Percentiles rank a stretch among this genome's conserved stretches.
Evolutionary conservation across 2,888 invertebrate genomes (phyloP).

Genomic region (Drosophila ezoana): DNA sequence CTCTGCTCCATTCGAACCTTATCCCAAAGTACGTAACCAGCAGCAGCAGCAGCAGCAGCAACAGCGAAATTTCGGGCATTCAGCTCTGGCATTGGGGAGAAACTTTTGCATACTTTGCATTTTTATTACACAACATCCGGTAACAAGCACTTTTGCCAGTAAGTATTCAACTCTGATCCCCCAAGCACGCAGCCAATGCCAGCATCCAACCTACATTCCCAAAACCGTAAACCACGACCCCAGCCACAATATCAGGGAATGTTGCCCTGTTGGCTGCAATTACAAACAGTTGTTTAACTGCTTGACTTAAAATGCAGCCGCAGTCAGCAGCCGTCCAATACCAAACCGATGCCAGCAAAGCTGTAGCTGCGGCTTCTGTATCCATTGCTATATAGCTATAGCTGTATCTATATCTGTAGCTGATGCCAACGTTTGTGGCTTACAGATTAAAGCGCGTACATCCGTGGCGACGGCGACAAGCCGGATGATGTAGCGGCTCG

Average conservation of each 20-base stretch:
- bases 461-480: slow-evolving; percentile 64
- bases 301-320: slow-evolving; percentile 72
- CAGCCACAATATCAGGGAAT: slow-evolving; percentile 51
- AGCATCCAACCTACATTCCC: slow-evolving; percentile 28
- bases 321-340: slow-evolving; percentile 26
- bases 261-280: slow-evolving; percentile 56
- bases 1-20: neutral
- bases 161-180: slow-evolving; percentile 65
- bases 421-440: slow-evolving; percentile 71
- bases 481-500: slow-evolving; percentile 60
- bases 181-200: slow-evolving; percentile 9
- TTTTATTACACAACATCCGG: slow-evolving; percentile 80
- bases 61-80: slow-evolving; percentile 15
- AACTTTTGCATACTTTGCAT: slow-evolving; percentile 75
- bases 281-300: slow-evolving; percentile 78
- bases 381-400: slow-evolving; percentile 18
- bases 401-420: slow-evolving; percentile 27
- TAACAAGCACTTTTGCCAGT: slow-evolving; percentile 66
- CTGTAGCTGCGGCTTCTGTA: slow-evolving; percentile 19
- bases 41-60: slow-evolving; percentile 1
- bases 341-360: slow-evolving; percentile 27
- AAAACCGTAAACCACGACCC: slow-evolving; percentile 40
- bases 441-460: slow-evolving; percentile 75
- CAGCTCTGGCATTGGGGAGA: slow-evolving; percentile 30
- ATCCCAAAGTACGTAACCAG: slow-evolving; percentile 2